These are phyloP conservation scores for Microcebus murinus DNA, from an alignment of 2,113 vertebrate genomes.

Conservation along the genomic window DNA sequence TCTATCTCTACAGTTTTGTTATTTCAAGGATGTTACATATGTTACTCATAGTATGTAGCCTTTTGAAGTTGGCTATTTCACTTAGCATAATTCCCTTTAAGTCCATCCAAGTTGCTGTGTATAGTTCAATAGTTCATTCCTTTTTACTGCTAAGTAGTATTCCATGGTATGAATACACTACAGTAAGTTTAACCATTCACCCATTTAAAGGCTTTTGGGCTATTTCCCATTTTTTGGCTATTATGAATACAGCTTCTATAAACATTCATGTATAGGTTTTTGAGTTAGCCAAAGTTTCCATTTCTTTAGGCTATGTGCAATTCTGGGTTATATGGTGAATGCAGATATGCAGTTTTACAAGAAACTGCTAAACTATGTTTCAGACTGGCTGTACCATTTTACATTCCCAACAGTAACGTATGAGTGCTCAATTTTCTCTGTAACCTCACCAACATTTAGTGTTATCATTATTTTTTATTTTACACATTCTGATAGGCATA, in stretches of 20 bases:
- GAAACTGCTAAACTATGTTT: neutral
- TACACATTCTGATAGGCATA: neutral
- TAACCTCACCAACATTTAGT: neutral
- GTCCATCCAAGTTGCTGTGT: neutral
- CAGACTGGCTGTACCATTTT: neutral
- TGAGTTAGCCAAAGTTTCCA: neutral
- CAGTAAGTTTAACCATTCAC: neutral
- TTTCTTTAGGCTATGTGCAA: neutral
- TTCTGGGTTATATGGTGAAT: neutral
- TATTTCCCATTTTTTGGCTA: neutral
- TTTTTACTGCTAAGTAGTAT: constrained; percentile 14
- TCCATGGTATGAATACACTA: neutral
- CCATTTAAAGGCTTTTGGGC: neutral
- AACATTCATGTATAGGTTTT: constrained; percentile 11
- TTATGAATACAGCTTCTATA: neutral
- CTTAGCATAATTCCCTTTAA: neutral
- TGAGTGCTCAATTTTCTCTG: neutral
- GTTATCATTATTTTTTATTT: constrained; percentile 26
- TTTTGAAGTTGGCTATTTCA: neutral
- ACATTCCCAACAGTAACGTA: neutral
- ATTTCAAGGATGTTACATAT: neutral
- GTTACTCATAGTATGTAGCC: neutral
- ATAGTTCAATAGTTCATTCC: neutral
- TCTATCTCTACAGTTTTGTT: constrained; percentile 1
- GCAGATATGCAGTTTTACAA: neutral